Base-by-base conservation (phyloP, 2,113 vertebrate species). In the Symphodus melops region DNA sequence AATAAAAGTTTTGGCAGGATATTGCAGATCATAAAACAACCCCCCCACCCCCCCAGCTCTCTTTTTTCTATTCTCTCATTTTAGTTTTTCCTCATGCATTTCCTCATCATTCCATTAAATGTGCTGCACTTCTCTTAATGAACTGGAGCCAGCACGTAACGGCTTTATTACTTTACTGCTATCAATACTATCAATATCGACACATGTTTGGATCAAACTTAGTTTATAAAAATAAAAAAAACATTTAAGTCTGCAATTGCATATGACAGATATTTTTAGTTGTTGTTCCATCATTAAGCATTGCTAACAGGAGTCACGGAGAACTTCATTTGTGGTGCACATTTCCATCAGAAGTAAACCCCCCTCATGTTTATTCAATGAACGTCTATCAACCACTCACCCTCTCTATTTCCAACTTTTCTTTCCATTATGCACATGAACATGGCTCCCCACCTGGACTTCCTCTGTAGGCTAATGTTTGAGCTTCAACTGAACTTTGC, bases 1-100 rank as follows among this genome's bases (percentile, higher is more conserved):
- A 83, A 81, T 93, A 92, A 93, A 92, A 90, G 61, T 88, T 65
- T 78, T 84, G 82, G 85, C 89, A 91, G 92, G 91, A 92, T 92
- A 87, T 92, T 89, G 82, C 84, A 89, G 86, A 85, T 92, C 90
- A 86, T 94, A 89, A 93, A 94, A 89, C 65, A 58, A 83, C 86
- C 86, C 84, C 60, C 68, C 25, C 8, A n/a, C 16, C 23, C 28
- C 28, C 28, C 28, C 28, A 4, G 48, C 8, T 36, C 19, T 1
- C 41, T 56, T 37, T 44, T 60, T 62, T 49, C 48, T 66, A 9
- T 57, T 61, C 25, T 68, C 52, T 16, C 25, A 9, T 65, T 62
- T 48, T 54, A 23, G 19, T 49, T 72, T 66, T 55, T 62, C 49
- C n/a, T 46, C 33, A n/a, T 81, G 58, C 63, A 7, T 33, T 68